Base-by-base conservation (phyloP, 1,140 invertebrate species). In the Drosophila parvula region DNA sequence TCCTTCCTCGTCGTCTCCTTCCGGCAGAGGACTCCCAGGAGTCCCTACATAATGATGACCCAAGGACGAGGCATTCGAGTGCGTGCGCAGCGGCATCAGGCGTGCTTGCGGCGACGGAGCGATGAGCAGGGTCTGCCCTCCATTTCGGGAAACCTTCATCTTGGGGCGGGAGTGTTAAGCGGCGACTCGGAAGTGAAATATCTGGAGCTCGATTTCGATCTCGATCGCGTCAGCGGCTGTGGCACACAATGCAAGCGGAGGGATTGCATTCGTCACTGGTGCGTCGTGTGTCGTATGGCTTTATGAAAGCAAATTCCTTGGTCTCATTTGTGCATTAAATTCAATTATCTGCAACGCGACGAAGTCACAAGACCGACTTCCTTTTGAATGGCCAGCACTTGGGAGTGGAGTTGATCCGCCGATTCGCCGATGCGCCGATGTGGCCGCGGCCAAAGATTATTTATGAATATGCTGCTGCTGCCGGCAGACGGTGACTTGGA, bases 1-100 rank as follows among this genome's bases (percentile, higher is more conserved):
- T 4, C 65, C 95, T 55, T 94, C 93, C 57, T 95, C 94, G 70
- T 95, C 93, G 71, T 94, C 93, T 30, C 90, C 91, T 5, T 76
- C 61, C 28, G n/a, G 36, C 38, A 71, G n/a, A 3, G 68, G 67
- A 28, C 74, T 48, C 2, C 55, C 59, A 9, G 47, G 65, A 40
- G 45, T 68, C 59, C 40, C 75, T 22, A 81, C 55, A 48, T 70
- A 62, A 55, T 85, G 76, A 22, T 83, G 80, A 41, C 77, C 80
- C 80, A 89, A 43, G 22, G 89, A 89, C 48, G 89, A 91, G 18
- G 89, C 84, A 56, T 88, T 89, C 38, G 89, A 91, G 50, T 82
- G 57, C 40, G 89, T 91, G 44, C 90, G 90, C 28, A 90, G 40
- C 12, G 74, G 64, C 41, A 70, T 44, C 7, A 69, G 47, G 0